Evolutionary conservation across 2,113 vertebrate genomes (phyloP).

Genomic region (Pelecanus crispus): DNA sequence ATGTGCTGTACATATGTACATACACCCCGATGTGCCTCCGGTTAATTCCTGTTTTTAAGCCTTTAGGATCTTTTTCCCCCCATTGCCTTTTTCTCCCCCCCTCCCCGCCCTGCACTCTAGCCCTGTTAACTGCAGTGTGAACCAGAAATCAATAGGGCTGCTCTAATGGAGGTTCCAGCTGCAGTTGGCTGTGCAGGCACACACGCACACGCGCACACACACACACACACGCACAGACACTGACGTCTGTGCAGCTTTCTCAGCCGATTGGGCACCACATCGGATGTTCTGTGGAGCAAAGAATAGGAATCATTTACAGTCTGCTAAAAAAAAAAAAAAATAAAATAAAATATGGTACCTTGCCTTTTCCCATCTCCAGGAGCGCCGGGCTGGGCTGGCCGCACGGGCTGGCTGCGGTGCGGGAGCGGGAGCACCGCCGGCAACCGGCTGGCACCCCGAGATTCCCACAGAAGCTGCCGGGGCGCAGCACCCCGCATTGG

Average conservation of each 20-base stretch:
- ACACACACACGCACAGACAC: background rate
- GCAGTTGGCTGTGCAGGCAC: slow-evolving; percentile 49
- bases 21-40: background rate
- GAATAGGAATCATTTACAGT: slow-evolving; percentile 68
- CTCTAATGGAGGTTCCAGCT: slow-evolving; percentile 74
- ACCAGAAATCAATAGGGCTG: slow-evolving; percentile 74
- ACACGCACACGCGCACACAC: background rate
- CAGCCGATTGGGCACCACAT: slow-evolving; percentile 80
- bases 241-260: slow-evolving; percentile 76
- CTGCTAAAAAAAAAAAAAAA: slow-evolving; percentile 2
- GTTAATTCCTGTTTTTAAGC: slow-evolving; percentile 7
- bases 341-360: slow-evolving; percentile 8
- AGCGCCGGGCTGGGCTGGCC: slow-evolving; percentile 2
- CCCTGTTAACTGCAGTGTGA: slow-evolving; percentile 67
- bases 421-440: background rate
- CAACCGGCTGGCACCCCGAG: background rate
- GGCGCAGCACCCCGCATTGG: background rate
- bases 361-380: slow-evolving; percentile 40
- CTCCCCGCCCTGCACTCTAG: background rate
- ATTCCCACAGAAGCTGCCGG: background rate
- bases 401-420: background rate
- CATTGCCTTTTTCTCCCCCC: background rate
- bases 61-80: background rate
- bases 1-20: background rate
- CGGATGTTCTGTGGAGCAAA: slow-evolving; percentile 83